A percentile compares a stretch with the other conserved stretches of the same genome.
Conservation (phyloP, 2,113 vertebrate genomes). For the Mus musculus region GRCm39 chr11:72050501-72051000, state of each 20-base stretch:
- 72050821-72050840: conserved; percentile 53
- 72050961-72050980: neutral
- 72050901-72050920: neutral
- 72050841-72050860: conserved; percentile 45
- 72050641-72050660: conserved; percentile 67
- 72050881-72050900: neutral
- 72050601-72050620: neutral
- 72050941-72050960: neutral
- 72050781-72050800: conserved; percentile 14
- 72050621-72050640: neutral
- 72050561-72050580: neutral
- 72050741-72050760: conserved; percentile 56
- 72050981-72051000: neutral
- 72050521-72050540: neutral
- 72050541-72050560: neutral
- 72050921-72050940: neutral
- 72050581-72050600: neutral
- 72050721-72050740: conserved; percentile 52
- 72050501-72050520: neutral
- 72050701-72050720: conserved; percentile 65
- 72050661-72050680: conserved; percentile 51
- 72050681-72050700: neutral
- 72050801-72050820: conserved; percentile 40
- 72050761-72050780: conserved; percentile 65
- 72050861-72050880: neutral